phyloP scores from a whole-genome alignment of 92 coral and sea anemone genomes.

The Actinernus sp. region DNA sequence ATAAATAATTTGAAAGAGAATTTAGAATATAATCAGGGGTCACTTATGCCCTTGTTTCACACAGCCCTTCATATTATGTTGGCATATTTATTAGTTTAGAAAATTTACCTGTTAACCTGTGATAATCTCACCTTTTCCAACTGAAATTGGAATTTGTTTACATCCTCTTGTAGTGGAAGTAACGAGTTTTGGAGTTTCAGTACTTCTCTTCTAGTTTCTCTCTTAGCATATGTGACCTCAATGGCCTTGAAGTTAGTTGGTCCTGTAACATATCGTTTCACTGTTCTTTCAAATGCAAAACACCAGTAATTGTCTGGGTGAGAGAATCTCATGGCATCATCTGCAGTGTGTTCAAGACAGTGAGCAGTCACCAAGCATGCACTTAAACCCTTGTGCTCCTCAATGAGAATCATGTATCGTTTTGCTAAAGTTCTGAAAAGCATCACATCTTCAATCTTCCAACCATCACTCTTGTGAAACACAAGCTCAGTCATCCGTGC shows the following conservation, averaged over 20 bases:
- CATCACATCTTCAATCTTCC: slow-evolving; percentile 42
- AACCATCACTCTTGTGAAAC: slow-evolving; percentile 54
- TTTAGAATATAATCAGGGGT: not conserved
- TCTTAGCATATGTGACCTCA: slow-evolving; percentile 28
- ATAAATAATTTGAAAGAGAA: too few species aligned
- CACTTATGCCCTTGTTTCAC: not conserved
- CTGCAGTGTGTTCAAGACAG: slow-evolving; percentile 47
- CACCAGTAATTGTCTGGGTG: slow-evolving; percentile 79
- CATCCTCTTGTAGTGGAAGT: not conserved
- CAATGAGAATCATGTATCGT: slow-evolving; percentile 47
- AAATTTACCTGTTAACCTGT: too few species aligned
- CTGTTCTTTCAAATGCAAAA: slow-evolving; percentile 74
- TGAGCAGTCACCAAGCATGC: slow-evolving; percentile 67
- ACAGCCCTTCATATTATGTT: too few species aligned
- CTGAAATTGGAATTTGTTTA: not conserved
- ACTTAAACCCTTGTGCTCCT: slow-evolving; percentile 48
- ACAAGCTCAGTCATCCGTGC: slow-evolving; percentile 66
- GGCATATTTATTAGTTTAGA: too few species aligned
- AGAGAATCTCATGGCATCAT: slow-evolving; percentile 63
- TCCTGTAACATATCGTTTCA: slow-evolving; percentile 57
- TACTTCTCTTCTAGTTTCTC: slow-evolving; percentile 23
- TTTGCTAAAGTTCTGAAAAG: slow-evolving; percentile 42
- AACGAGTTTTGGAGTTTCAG: slow-evolving; percentile 1
- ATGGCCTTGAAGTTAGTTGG: slow-evolving; percentile 51
- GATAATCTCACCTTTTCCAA: slow-evolving; percentile 13